These are phyloP conservation scores for Liolophura sinensis DNA, from an alignment of 1,140 invertebrate species.

Conservation along the genomic window DNA sequence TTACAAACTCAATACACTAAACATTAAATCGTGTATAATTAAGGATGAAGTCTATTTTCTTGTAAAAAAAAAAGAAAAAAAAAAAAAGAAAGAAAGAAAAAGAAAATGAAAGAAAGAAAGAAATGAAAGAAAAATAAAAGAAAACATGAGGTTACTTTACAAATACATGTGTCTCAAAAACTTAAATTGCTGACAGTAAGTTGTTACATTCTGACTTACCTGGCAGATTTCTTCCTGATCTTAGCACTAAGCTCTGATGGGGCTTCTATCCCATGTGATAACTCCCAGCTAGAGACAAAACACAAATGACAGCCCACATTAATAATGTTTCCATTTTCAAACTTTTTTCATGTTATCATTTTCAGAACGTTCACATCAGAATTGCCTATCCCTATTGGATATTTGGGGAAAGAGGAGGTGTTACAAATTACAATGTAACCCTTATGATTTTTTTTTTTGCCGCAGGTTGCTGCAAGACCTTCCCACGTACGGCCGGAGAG, in stretches of 20 bases:
- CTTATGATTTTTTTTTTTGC: too few species aligned
- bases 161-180: too few species aligned
- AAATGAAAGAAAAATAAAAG: background rate
- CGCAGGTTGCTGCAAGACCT: too few species aligned
- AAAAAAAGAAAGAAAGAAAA: conserved; percentile 10
- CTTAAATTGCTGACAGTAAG: conserved; percentile 5
- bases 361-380: too few species aligned
- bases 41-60: background rate
- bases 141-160: background rate
- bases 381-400: too few species aligned
- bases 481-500: too few species aligned
- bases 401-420: too few species aligned
- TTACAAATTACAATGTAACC: too few species aligned
- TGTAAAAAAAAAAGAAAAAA: conserved; percentile 15
- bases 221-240: conserved; percentile 49
- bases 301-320: background rate
- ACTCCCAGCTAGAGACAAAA: conserved; percentile 62
- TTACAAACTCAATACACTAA: too few species aligned
- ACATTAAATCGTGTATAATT: background rate
- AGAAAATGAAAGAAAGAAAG: conserved; percentile 1
- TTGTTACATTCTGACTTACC: conserved; percentile 22
- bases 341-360: too few species aligned
- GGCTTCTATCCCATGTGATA: conserved; percentile 89
- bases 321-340: conserved; percentile 38
- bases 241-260: conserved; percentile 44